Evolutionary conservation across 1,140 invertebrate genomes (phyloP), one percentile per base, ranked within the genome.

Genomic region (Harpegnathos saltator): DNA sequence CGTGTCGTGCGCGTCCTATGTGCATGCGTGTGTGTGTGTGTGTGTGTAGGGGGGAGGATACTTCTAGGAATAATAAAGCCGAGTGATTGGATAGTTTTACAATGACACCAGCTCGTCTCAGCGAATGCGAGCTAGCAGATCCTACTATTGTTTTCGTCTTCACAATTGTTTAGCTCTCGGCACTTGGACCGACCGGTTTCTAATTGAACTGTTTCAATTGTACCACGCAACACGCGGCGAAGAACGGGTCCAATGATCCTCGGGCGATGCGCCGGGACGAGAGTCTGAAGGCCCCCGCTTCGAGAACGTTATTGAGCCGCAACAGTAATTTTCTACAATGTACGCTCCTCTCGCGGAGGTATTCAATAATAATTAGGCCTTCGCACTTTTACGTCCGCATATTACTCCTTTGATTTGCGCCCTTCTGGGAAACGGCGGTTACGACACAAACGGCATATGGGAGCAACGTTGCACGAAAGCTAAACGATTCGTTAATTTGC

Each of bases 261-360:
- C 62, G 74, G 54, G 69, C 69, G 69, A 58, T 72, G 69, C n/a
- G 68, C 22, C 61, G 61, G 38, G 38, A 50, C 54, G 59, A 77
- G 44, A 65, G 62, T 26, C 52, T 24, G 62, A 9, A 17, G n/a
- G 26, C 19, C 68, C 12, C 29, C 29, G 29, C 29, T 33, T 33
- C 50, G 15, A 15, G 24, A 33, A 29, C 22, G 66, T 52, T 17
- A 52, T 44, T 44, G 38, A 22, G 24, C n/a, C 65, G 75, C 75
- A 80, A 71, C 54, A 80, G 75, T 59, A 80, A 80, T 80, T 80
- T 80, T 80, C 75, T 80, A 80, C 75, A 80, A 80, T 80, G 65
- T 80, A 80, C 65, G 65, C 65, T 80, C 65, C 54, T 17, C 33
- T 33, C 75, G 52, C 52, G 52, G 52, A 80, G 65, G 65, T 65